Conservation (phyloP, 2,113 vertebrate species). For the Rhinopomastus cyanomelas region DNA sequence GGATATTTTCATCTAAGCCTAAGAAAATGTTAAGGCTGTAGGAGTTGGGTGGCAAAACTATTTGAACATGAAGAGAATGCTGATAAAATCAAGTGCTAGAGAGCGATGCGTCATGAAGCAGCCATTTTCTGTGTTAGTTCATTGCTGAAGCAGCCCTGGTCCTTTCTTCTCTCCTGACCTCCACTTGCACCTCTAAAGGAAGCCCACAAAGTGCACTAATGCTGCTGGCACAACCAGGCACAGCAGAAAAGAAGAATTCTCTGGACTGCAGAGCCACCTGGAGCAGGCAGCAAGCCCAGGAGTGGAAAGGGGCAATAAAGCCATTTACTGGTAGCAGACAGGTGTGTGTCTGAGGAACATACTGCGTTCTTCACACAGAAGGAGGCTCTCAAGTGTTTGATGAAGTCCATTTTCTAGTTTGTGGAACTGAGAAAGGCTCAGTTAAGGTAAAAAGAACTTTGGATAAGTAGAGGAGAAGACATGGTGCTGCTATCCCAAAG, state of each 20-base stretch:
- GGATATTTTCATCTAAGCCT: background rate
- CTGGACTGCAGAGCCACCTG: constrained; percentile 51
- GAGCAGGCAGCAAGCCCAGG: background rate
- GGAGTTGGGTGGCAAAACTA: background rate
- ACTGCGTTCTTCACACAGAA: background rate
- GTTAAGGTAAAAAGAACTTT: background rate
- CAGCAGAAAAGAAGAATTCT: background rate
- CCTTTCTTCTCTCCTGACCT: background rate
- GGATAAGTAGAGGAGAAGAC: background rate
- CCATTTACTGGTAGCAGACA: background rate
- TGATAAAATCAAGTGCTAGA: background rate
- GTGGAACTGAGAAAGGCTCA: background rate
- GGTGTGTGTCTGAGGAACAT: background rate
- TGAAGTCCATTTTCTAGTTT: background rate
- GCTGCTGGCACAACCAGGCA: background rate
- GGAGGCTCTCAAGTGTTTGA: background rate
- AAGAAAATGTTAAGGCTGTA: background rate
- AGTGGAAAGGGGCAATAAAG: background rate
- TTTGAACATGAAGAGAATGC: background rate
- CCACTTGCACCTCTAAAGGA: background rate
- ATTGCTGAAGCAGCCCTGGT: background rate
- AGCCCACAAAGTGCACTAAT: background rate
- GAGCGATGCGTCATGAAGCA: background rate
- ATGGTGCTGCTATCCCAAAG: background rate
- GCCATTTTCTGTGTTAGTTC: background rate